phyloP scores from a whole-genome alignment of 2,888 invertebrate species.

The Euzophera pinguis region DNA sequence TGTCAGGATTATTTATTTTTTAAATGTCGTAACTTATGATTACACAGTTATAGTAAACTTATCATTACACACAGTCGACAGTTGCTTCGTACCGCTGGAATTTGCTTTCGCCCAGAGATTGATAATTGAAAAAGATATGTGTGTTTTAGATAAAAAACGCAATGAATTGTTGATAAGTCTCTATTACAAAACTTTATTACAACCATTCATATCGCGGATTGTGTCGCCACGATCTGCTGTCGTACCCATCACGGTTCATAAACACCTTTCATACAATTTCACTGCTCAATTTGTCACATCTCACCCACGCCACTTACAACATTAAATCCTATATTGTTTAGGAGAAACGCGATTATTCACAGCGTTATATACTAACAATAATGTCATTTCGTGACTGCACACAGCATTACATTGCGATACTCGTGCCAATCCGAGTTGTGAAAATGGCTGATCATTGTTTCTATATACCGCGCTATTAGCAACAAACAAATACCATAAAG shows the following conservation, averaged over 20 bases:
- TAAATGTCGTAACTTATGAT: no score
- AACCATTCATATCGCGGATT: conserved; percentile 25
- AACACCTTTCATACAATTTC: conserved; percentile 22
- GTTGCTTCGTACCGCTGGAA: not conserved
- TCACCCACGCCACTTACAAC: conserved; percentile 23
- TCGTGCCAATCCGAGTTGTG: conserved; percentile 55
- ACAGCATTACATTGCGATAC: conserved; percentile 42
- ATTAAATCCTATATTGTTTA: conserved; percentile 24
- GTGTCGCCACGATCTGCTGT: conserved; percentile 35
- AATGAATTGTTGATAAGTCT: not conserved
- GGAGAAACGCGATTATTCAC: conserved; percentile 30
- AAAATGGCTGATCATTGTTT: conserved; percentile 50
- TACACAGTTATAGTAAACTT: no score
- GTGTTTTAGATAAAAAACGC: not conserved
- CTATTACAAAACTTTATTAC: no score
- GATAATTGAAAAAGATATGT: not conserved
- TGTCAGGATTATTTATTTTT: no score
- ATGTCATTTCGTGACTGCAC: conserved; percentile 41
- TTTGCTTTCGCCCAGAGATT: not conserved
- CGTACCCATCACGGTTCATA: conserved; percentile 18
- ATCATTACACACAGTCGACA: not conserved
- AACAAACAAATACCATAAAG: conserved; percentile 13
- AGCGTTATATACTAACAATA: conserved; percentile 22
- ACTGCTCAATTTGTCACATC: conserved; percentile 25
- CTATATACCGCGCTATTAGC: conserved; percentile 20